Evolutionary conservation across 35 echinoderm and acorn worm genomes (phyloP), one percentile per base, ranked within the genome.

Genomic region (Heliocidaris tuberculata): DNA sequence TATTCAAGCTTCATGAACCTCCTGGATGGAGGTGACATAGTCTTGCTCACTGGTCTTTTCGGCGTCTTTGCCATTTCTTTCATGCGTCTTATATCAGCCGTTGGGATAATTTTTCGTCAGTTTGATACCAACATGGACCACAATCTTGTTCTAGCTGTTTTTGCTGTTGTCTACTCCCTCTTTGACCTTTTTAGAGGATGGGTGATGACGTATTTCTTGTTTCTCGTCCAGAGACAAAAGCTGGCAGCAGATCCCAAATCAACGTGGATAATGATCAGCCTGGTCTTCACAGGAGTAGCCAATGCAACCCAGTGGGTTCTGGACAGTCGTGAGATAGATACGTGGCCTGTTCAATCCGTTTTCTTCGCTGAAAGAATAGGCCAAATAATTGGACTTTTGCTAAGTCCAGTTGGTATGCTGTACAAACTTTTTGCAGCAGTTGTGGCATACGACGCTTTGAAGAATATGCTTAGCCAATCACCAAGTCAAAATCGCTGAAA

Each of bases 291-390:
- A 15, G 87, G 31, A 48, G 47, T 89, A 19, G 32, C 87, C 9
- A 47, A 32, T 32, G 32, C 32, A 17, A 48, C 17, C 11, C 31
- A 89, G 31, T 89, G 87, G 87, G 32, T 89, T 17, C 31, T 48
- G 87, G 87, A 89, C 47, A 89, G 87, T 30, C 87, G 12, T 89
- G 87, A 89, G 29, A 89, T 16, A 31, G 87, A 89, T 47, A 89
- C 87, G 6, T 89, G 87, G 87, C 87, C 87, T 27, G 87, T 89
- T 5, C 31, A 89, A 48, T 17, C 31, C 15, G 12, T 89, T 15
- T 89, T 47, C 32, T 89, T 89, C 9, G 31, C 31, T 47, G 87
- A 89, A 89, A 5, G 47, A 19, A 48, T 89, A 16, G 87, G 87
- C 31, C 47, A 47, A 47, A 48, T 31, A 31, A 32, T 89, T 9